Percentiles rank a stretch among this genome's conserved stretches.
Conservation (phyloP, 1,140 invertebrate genomes). For the Drosophila sproati region DNA sequence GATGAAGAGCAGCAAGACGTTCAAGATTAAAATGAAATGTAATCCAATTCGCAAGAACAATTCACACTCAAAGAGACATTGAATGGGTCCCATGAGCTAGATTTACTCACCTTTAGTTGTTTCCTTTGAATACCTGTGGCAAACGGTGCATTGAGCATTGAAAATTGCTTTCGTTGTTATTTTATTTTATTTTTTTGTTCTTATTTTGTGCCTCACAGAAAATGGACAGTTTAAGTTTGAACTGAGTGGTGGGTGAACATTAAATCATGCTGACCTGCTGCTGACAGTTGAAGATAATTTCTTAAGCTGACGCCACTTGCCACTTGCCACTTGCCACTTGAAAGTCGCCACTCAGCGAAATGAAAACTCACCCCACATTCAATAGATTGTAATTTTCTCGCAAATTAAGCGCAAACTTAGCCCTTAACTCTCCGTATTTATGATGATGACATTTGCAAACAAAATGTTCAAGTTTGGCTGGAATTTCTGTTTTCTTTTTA, state of each 20-base stretch:
- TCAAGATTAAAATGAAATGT: slow-evolving; percentile 40
- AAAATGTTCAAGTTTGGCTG: slow-evolving; percentile 9
- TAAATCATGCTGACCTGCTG: neutral
- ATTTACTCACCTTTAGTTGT: slow-evolving; percentile 49
- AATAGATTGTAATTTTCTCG: slow-evolving; percentile 34
- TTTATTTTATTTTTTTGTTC: slow-evolving; percentile 4
- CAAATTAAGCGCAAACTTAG: slow-evolving; percentile 37
- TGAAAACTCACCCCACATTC: slow-evolving; percentile 11
- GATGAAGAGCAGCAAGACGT: slow-evolving; percentile 22
- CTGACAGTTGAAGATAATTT: slow-evolving; percentile 73
- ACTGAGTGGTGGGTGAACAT: slow-evolving; percentile 21
- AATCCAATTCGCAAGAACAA: slow-evolving; percentile 46
- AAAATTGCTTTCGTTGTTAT: slow-evolving; percentile 66
- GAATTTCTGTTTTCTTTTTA: neutral
- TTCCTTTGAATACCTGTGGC: slow-evolving; percentile 25
- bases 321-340: neutral
- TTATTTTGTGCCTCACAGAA: neutral
- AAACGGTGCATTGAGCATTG: slow-evolving; percentile 16
- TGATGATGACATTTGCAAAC: slow-evolving; percentile 22
- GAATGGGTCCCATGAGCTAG: slow-evolving; percentile 55
- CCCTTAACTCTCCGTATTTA: slow-evolving; percentile 30
- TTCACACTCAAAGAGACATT: slow-evolving; percentile 29
- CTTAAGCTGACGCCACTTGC: slow-evolving; percentile 19
- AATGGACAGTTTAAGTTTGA: slow-evolving; percentile 44
- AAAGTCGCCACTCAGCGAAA: slow-evolving; percentile 50